Evolutionary conservation across 2,888 invertebrate species (phyloP).

Genomic region (Dolichopus griseipennis): DNA sequence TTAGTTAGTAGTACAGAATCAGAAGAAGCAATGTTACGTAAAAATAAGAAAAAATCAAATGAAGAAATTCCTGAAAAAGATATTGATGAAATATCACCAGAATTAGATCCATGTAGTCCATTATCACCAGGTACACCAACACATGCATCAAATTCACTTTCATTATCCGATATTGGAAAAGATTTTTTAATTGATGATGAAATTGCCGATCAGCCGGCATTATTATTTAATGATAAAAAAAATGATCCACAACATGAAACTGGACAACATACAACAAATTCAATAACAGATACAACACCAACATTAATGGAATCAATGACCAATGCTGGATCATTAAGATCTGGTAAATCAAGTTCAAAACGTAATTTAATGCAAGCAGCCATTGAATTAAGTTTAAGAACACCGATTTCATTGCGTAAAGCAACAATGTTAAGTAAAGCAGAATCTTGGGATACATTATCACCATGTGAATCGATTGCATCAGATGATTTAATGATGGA

Average conservation of each 20-base stretch:
- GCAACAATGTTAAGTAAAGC: conserved; percentile 50
- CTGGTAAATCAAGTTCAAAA: conserved; percentile 34
- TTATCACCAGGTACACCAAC: conserved; percentile 70
- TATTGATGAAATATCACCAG: conserved; percentile 43
- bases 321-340: conserved; percentile 37
- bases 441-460: conserved; percentile 70
- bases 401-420: conserved; percentile 38
- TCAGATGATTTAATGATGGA: conserved; percentile 85
- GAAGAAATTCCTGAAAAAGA: conserved; percentile 45
- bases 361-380: conserved; percentile 38
- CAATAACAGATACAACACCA: conserved; percentile 43
- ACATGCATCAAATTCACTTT: conserved; percentile 67
- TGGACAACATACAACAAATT: conserved; percentile 28
- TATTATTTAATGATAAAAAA: conserved; percentile 62
- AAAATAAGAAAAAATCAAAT: conserved; percentile 38
- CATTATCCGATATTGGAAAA: conserved; percentile 65
- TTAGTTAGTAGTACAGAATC: conserved; percentile 49
- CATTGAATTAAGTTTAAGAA: conserved; percentile 41
- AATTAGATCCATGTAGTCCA: conserved; percentile 43
- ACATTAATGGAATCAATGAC: conserved; percentile 40
- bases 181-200: conserved; percentile 82
- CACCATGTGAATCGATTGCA: conserved; percentile 73
- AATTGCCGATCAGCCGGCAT: conserved; percentile 81
- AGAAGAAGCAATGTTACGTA: conserved; percentile 31
- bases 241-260: conserved; percentile 27